These are phyloP conservation scores for Luscinia luscinia DNA, from an alignment of 2,797 vertebrate genomes.

Conservation along the genomic window DNA sequence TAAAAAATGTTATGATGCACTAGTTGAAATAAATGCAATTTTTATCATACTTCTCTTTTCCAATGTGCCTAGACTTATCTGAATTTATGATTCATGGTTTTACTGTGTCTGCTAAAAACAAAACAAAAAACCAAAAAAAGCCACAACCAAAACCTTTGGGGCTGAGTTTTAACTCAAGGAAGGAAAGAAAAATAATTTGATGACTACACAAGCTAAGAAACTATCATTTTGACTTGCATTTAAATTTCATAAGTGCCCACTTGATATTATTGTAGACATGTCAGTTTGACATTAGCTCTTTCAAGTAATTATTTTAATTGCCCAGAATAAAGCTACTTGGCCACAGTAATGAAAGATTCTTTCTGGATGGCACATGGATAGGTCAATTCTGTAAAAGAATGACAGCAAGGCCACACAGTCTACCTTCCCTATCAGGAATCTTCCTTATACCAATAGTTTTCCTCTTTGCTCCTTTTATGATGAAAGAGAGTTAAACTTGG, in stretches of 20 bases:
- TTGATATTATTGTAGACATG: not conserved
- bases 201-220: not conserved
- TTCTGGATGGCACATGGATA: not conserved
- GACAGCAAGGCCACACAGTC: not conserved
- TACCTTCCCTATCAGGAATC: not conserved
- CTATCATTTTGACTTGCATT: not conserved
- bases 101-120: not conserved
- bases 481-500: not conserved
- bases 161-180: not conserved
- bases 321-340: not conserved
- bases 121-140: not conserved
- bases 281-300: not conserved
- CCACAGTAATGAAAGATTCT: not conserved
- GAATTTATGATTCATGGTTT: not conserved
- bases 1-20: not conserved
- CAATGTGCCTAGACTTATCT: not conserved
- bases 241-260: not conserved
- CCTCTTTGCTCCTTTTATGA: not conserved
- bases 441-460: not conserved
- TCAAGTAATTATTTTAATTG: not conserved
- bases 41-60: not conserved
- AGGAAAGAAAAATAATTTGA: not conserved
- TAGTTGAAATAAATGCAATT: conserved; percentile 28
- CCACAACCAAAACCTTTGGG: not conserved
- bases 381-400: not conserved